These are phyloP conservation scores for Okapia johnstoni DNA, from an alignment of 2,113 vertebrate genomes.

Conservation along the genomic window DNA sequence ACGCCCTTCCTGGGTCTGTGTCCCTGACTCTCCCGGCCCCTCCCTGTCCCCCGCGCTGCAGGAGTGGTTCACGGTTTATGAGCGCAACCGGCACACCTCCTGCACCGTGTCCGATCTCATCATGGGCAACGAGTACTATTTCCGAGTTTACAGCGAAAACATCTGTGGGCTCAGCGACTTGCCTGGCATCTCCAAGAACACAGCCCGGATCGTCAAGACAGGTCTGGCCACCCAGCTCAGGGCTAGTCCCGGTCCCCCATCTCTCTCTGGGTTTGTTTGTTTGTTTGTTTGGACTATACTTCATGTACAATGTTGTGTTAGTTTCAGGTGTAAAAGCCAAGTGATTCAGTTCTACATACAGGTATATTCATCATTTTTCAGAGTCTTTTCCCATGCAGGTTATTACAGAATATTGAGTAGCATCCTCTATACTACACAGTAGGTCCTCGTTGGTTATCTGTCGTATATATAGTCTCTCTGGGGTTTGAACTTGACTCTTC, in stretches of 20 bases:
- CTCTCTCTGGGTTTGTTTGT: not conserved
- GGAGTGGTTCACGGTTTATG: constrained; percentile 93
- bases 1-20: not conserved
- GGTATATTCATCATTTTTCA: not conserved
- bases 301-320: not conserved
- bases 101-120: constrained; percentile 92
- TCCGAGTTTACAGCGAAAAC: constrained; percentile 90
- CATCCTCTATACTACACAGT: not conserved
- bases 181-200: constrained; percentile 87
- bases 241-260: fast-evolving
- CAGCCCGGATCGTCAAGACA: constrained; percentile 86
- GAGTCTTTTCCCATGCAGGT: not conserved
- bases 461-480: not conserved
- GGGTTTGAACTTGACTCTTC: too few relatives aligned
- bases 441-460: not conserved
- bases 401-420: not conserved
- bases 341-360: not conserved
- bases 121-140: constrained; percentile 92
- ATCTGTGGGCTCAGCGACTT: constrained; percentile 89
- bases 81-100: constrained; percentile 87
- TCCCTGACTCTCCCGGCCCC: not conserved
- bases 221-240: constrained; percentile 64
- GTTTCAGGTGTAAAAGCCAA: not conserved
- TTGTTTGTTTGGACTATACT: too few relatives aligned
- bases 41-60: constrained; percentile 36